A percentile compares a stretch with the other conserved stretches of the same genome.
Evolutionary conservation across 2,888 invertebrate genomes (phyloP).

Genomic region (Thumatha senex): DNA sequence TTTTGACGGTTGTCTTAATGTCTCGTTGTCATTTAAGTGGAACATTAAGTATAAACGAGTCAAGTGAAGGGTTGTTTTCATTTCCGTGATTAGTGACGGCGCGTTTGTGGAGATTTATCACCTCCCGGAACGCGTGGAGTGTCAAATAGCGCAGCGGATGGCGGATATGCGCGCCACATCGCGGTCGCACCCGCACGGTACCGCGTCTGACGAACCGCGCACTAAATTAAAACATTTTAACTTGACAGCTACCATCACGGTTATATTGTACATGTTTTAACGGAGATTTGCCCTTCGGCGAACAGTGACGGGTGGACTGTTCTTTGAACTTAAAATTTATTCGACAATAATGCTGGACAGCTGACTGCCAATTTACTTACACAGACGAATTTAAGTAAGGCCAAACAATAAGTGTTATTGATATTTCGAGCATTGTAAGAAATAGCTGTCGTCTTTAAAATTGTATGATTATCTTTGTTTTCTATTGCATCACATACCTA

Average conservation of each 20-base stretch:
- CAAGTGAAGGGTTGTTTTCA: slow-evolving; percentile 73
- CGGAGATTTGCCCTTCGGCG: slow-evolving; percentile 52
- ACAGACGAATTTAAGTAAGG: background rate
- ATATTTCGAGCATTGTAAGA: too few relatives aligned
- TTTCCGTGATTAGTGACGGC: slow-evolving; percentile 73
- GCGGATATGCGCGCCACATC: slow-evolving; percentile 46
- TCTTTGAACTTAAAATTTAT: slow-evolving; percentile 28
- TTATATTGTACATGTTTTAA: slow-evolving; percentile 56
- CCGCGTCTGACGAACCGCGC: slow-evolving; percentile 63
- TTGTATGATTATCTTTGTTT: too few relatives aligned
- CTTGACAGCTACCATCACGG: slow-evolving; percentile 72
- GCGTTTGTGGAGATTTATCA: slow-evolving; percentile 71
- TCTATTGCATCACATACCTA: too few relatives aligned
- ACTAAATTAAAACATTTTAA: slow-evolving; percentile 81
- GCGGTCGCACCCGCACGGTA: slow-evolving; percentile 46
- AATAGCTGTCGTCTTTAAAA: too few relatives aligned
- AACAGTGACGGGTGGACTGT: slow-evolving; percentile 38
- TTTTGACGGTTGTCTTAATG: slow-evolving; percentile 41
- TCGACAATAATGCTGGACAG: slow-evolving; percentile 2
- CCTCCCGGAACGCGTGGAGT: slow-evolving; percentile 59
- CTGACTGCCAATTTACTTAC: background rate
- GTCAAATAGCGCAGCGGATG: slow-evolving; percentile 67
- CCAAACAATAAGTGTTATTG: too few relatives aligned
- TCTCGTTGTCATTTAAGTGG: slow-evolving; percentile 54
- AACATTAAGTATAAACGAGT: slow-evolving; percentile 61